phyloP scores from a whole-genome alignment of 2,888 invertebrate species.

The Eurytoma californica region DNA sequence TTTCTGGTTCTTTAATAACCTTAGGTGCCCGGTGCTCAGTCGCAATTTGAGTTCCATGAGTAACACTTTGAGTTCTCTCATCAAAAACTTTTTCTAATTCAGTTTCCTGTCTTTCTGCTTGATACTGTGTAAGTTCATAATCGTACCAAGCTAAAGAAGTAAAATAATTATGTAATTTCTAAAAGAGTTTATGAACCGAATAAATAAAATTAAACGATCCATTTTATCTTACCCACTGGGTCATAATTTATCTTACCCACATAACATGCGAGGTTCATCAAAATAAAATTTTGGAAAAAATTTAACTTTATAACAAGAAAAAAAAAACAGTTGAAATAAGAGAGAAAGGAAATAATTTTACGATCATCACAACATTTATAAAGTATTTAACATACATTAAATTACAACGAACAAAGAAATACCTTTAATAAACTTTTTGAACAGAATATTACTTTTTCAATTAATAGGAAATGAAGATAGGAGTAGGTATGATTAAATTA shows the following conservation, averaged over 20 bases:
- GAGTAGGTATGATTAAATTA: slow-evolving; percentile 4
- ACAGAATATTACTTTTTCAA: background rate
- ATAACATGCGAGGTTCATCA: slow-evolving; percentile 46
- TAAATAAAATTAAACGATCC: slow-evolving; percentile 33
- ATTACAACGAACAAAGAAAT: slow-evolving; percentile 7
- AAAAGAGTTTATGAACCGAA: background rate
- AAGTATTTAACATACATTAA: slow-evolving; percentile 1
- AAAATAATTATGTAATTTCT: slow-evolving; percentile 14
- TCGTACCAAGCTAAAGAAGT: slow-evolving; percentile 91
- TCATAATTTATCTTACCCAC: slow-evolving; percentile 40
- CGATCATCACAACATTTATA: background rate
- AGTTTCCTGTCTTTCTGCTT: slow-evolving; percentile 87
- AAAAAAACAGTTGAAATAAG: background rate
- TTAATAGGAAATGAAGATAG: slow-evolving; percentile 10
- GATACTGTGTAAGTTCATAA: slow-evolving; percentile 89
- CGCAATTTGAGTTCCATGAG: slow-evolving; percentile 80
- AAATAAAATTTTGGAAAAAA: slow-evolving; percentile 51
- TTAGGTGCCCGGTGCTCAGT: slow-evolving; percentile 77
- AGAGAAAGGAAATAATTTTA: slow-evolving; percentile 1
- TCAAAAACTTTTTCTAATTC: slow-evolving; percentile 93
- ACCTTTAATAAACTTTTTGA: no score
- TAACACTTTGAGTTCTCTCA: slow-evolving; percentile 84
- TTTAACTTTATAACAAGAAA: background rate
- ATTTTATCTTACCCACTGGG: slow-evolving; percentile 41
- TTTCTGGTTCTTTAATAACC: slow-evolving; percentile 82